Percentiles rank a stretch among this genome's conserved stretches.
Evolutionary conservation across 2,797 vertebrate species (phyloP).

Genomic region (Phataginus tetradactyla): DNA sequence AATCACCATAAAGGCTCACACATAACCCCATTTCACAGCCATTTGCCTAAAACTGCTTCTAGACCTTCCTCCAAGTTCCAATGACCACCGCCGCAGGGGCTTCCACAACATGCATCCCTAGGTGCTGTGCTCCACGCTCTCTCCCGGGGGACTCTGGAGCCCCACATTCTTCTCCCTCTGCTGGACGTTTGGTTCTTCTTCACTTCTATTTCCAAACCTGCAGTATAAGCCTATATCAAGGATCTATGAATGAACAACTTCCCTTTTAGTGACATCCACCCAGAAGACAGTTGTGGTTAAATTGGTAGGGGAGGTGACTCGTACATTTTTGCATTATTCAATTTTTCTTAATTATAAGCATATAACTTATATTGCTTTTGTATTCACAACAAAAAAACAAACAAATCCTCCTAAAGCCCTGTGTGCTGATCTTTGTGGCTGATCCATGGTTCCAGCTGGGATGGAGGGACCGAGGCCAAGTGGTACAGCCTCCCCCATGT

Average conservation of each 20-base stretch:
- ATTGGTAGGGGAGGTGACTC: not conserved
- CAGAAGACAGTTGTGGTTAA: not conserved
- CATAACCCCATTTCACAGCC: not conserved
- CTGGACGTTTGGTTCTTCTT: not conserved
- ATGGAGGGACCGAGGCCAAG: not conserved
- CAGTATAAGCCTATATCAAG: not conserved
- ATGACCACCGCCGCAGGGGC: rapidly evolving
- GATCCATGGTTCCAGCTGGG: not conserved
- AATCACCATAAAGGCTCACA: not conserved
- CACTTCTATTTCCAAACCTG: not conserved
- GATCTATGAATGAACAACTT: not conserved
- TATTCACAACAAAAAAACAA: constrained; percentile 56
- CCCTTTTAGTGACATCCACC: not conserved
- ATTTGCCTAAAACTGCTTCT: not conserved
- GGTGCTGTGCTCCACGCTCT: not conserved
- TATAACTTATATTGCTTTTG: not conserved
- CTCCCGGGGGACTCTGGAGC: not conserved
- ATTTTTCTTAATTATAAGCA: not conserved
- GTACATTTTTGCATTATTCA: not conserved
- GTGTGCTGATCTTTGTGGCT: not conserved
- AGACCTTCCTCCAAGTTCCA: not conserved
- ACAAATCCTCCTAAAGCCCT: not conserved
- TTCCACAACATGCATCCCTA: not conserved
- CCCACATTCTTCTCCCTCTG: not conserved
- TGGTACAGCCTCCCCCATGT: not conserved